phyloP scores from a whole-genome alignment of 1,140 invertebrate species.

The Paraescarpia echinospica region DNA sequence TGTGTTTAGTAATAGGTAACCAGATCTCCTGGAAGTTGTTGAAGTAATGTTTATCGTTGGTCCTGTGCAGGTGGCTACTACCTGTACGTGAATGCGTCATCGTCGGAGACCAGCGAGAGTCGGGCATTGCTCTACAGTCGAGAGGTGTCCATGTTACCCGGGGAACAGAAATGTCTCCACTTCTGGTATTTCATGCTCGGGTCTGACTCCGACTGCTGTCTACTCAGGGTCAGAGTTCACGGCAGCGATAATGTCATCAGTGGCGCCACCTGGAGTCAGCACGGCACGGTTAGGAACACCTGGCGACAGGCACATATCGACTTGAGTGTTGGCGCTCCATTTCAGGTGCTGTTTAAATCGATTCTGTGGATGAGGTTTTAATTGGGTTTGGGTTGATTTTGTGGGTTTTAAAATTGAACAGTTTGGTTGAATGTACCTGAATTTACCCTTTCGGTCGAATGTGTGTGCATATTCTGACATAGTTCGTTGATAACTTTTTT shows the following conservation, averaged over 20 bases:
- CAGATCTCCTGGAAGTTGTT: too few species aligned
- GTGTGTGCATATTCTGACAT: too few species aligned
- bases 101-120: background rate
- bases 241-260: background rate
- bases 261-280: slow-evolving; percentile 19
- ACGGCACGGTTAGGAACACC: slow-evolving; percentile 9
- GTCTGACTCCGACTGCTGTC: slow-evolving; percentile 19
- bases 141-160: slow-evolving; percentile 15
- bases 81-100: slow-evolving; percentile 16
- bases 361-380: background rate
- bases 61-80: slow-evolving; percentile 23
- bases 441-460: too few species aligned
- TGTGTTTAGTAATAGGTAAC: too few species aligned
- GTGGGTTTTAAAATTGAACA: too few species aligned
- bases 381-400: too few species aligned
- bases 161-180: slow-evolving; percentile 18
- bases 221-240: slow-evolving; percentile 19
- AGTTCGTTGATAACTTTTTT: too few species aligned
- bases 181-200: slow-evolving; percentile 30
- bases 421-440: too few species aligned
- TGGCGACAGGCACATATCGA: slow-evolving; percentile 20
- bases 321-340: slow-evolving; percentile 4
- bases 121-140: slow-evolving; percentile 18
- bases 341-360: background rate
- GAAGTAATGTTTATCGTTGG: background rate